Percentiles rank a stretch among this genome's conserved stretches.
Evolutionary conservation across 2,797 vertebrate species (phyloP).

Genomic region (Neosilurus hyrtlii): DNA sequence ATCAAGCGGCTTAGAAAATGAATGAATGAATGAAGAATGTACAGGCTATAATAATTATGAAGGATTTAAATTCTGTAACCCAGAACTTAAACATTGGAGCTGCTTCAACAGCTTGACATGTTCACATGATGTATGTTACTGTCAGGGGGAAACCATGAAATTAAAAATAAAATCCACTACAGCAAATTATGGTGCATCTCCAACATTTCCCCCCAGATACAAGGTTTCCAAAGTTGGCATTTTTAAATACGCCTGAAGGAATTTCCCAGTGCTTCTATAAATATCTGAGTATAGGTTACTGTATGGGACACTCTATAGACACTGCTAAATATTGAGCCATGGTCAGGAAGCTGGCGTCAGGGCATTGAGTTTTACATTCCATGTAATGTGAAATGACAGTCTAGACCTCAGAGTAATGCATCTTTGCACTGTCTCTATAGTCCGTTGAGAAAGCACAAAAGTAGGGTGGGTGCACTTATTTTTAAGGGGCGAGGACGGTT

Average conservation of each 20-base stretch:
- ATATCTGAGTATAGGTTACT: conserved; percentile 62
- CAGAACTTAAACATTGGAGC: background rate
- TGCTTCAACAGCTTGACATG: background rate
- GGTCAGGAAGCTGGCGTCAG: conserved; percentile 48
- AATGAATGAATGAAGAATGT: no score
- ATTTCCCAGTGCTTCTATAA: conserved; percentile 70
- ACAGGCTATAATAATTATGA: background rate
- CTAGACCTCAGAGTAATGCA: conserved; percentile 50
- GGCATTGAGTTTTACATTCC: conserved; percentile 58
- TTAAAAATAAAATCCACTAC: conserved; percentile 44
- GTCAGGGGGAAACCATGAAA: conserved; percentile 50
- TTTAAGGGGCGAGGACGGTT: conserved; percentile 56
- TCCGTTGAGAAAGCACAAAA: conserved; percentile 64
- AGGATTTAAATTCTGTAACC: background rate
- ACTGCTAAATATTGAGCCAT: conserved; percentile 46
- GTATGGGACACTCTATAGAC: conserved; percentile 39
- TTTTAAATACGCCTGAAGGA: conserved; percentile 52
- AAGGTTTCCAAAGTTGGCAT: conserved; percentile 47
- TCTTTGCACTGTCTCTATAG: conserved; percentile 54
- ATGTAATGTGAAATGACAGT: conserved; percentile 63
- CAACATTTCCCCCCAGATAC: conserved; percentile 41
- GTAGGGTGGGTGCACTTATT: conserved; percentile 60
- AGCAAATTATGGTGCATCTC: conserved; percentile 55
- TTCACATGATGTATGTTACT: conserved; percentile 20
- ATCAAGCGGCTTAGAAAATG: no score